Conservation (phyloP, 92 coral and sea anemone genomes). For the Micromussa lordhowensis region DNA sequence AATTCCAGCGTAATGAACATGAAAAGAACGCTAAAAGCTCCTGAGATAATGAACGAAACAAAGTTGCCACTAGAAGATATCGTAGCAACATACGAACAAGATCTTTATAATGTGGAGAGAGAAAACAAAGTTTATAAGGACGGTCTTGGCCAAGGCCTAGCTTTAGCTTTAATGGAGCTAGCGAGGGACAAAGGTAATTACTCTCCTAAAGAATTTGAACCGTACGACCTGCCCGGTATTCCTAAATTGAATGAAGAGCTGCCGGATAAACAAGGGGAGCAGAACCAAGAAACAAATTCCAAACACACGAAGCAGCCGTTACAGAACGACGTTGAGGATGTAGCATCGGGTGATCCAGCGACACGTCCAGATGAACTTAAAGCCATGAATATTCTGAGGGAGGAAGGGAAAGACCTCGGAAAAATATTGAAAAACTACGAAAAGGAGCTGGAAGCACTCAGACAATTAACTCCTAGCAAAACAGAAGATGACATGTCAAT, state of each 20-base stretch:
- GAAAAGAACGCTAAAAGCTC: slow-evolving; percentile 11
- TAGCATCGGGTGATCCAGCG: not conserved
- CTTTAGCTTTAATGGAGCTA: slow-evolving; percentile 33
- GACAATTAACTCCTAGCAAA: slow-evolving; percentile 9
- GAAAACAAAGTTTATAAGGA: slow-evolving; percentile 36
- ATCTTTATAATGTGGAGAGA: slow-evolving; percentile 9
- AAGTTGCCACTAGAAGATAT: slow-evolving; percentile 11
- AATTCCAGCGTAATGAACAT: no score
- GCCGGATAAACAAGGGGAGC: not conserved
- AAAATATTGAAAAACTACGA: slow-evolving; percentile 52
- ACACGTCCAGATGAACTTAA: slow-evolving; percentile 12
- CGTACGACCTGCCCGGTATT: not conserved
- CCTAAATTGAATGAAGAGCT: not conserved
- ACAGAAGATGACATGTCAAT: slow-evolving; percentile 4
- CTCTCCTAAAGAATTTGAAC: not conserved
- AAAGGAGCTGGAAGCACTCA: slow-evolving; percentile 55
- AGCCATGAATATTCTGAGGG: slow-evolving; percentile 28
- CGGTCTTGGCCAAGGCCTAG: slow-evolving; percentile 37
- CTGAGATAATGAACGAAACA: slow-evolving; percentile 9
- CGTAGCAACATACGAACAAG: slow-evolving; percentile 33
- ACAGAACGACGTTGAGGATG: not conserved
- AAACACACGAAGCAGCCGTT: not conserved
- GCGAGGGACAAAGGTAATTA: not conserved
- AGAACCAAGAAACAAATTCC: not conserved
- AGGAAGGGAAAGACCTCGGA: slow-evolving; percentile 55